phyloP scores from a whole-genome alignment of 2,888 invertebrate species.

The Rapana venosa region DNA sequence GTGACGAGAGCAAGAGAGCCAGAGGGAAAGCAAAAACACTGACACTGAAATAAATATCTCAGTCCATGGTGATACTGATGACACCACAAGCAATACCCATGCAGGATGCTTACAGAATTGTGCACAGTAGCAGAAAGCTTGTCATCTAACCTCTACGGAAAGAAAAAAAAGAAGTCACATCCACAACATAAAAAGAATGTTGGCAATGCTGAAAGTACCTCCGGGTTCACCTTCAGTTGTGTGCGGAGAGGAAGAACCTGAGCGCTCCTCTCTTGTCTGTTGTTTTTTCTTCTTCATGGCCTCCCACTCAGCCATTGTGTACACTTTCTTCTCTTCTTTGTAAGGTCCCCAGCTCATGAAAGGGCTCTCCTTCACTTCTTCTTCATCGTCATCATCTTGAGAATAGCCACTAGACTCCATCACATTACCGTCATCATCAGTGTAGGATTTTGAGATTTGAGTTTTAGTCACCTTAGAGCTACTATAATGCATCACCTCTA shows the following conservation, averaged over 20 bases:
- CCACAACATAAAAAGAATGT: neutral
- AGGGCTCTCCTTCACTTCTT: slow-evolving; percentile 47
- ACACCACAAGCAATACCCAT: slow-evolving; percentile 10
- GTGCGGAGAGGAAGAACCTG: slow-evolving; percentile 38
- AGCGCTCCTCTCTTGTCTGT: slow-evolving; percentile 39
- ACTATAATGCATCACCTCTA: neutral
- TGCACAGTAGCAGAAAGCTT: slow-evolving; percentile 7
- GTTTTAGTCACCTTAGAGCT: slow-evolving; percentile 44
- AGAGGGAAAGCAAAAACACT: neutral
- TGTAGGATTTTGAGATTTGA: slow-evolving; percentile 57
- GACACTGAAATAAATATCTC: neutral
- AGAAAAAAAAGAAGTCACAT: neutral
- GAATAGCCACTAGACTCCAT: slow-evolving; percentile 45
- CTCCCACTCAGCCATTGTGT: slow-evolving; percentile 75
- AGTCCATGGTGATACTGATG: neutral
- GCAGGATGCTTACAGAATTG: neutral
- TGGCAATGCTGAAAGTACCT: slow-evolving; percentile 40
- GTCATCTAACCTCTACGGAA: neutral
- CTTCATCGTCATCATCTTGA: slow-evolving; percentile 47
- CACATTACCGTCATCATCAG: slow-evolving; percentile 68
- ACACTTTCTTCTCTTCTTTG: slow-evolving; percentile 71
- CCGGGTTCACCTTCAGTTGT: slow-evolving; percentile 2
- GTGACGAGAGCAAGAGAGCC: neutral
- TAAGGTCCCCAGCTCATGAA: slow-evolving; percentile 65
- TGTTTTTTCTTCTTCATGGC: slow-evolving; percentile 66